Evolutionary conservation across 2,888 invertebrate genomes (phyloP).

Genomic region (Conistra vaccinii): DNA sequence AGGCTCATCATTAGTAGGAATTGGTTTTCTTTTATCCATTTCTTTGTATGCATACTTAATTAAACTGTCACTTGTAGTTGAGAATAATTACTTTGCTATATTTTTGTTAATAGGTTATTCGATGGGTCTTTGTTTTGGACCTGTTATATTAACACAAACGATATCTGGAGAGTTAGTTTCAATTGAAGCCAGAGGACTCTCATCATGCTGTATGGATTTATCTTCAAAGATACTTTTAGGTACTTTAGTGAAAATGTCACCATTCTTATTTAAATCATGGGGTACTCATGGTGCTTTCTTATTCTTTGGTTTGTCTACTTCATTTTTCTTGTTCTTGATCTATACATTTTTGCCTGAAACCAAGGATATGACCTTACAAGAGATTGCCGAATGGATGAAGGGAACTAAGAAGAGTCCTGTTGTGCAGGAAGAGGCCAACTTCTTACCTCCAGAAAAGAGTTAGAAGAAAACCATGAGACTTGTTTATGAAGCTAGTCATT

Average conservation of each 20-base stretch:
- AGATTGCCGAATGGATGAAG: slow-evolving; percentile 53
- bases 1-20: slow-evolving; percentile 45
- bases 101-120: slow-evolving; percentile 47
- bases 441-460: slow-evolving; percentile 34
- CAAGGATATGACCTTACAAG: slow-evolving; percentile 61
- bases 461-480: neutral
- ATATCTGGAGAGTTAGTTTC: slow-evolving; percentile 70
- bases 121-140: slow-evolving; percentile 72
- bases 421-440: slow-evolving; percentile 31
- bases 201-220: slow-evolving; percentile 58
- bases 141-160: slow-evolving; percentile 68
- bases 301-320: slow-evolving; percentile 65
- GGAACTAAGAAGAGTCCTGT: slow-evolving; percentile 32
- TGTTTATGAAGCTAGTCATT: slow-evolving; percentile 38
- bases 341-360: slow-evolving; percentile 71
- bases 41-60: slow-evolving; percentile 52
- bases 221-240: slow-evolving; percentile 56
- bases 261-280: slow-evolving; percentile 62
- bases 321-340: slow-evolving; percentile 58
- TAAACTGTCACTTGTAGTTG: slow-evolving; percentile 35
- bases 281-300: slow-evolving; percentile 69
- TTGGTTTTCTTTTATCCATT: slow-evolving; percentile 53
- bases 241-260: slow-evolving; percentile 68
- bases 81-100: slow-evolving; percentile 51
- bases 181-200: slow-evolving; percentile 55